phyloP scores from a whole-genome alignment of 2,113 vertebrate species.

The Colaptes auratus region DNA sequence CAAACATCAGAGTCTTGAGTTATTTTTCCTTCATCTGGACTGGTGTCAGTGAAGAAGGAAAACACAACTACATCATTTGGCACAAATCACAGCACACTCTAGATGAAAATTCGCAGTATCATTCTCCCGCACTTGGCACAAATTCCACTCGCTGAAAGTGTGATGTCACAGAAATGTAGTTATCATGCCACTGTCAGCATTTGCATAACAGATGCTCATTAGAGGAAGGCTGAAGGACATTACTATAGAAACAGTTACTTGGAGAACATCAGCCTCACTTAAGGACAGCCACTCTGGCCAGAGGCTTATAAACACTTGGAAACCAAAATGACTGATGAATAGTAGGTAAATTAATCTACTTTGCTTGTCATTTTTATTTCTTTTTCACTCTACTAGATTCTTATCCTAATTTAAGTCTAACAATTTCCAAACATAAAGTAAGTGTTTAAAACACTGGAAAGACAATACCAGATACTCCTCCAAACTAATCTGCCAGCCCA shows the following conservation, averaged over 20 bases:
- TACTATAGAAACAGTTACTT: constrained; percentile 21
- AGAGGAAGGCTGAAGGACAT: constrained; percentile 8
- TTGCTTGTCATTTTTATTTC: constrained; percentile 1
- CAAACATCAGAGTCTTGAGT: not conserved
- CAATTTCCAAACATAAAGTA: not conserved
- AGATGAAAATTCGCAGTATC: not conserved
- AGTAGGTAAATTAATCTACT: not conserved
- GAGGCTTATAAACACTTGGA: constrained; percentile 7
- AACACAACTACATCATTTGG: not conserved
- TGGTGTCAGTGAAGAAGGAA: not conserved
- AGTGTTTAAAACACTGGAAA: not conserved
- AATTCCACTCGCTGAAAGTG: not conserved
- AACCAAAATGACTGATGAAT: not conserved
- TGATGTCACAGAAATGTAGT: not conserved
- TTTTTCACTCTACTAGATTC: not conserved
- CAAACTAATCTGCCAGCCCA: not conserved
- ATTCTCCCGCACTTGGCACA: not conserved
- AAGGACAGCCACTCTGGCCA: not conserved
- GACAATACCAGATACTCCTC: not conserved
- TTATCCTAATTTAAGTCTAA: not conserved
- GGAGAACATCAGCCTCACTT: not conserved
- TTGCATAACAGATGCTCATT: not conserved
- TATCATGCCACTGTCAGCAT: not conserved
- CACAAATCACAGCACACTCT: not conserved
- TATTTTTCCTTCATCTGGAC: not conserved